phyloP scores from a whole-genome alignment of 92 coral and sea anemone species.

The Galaxea fascicularis region DNA sequence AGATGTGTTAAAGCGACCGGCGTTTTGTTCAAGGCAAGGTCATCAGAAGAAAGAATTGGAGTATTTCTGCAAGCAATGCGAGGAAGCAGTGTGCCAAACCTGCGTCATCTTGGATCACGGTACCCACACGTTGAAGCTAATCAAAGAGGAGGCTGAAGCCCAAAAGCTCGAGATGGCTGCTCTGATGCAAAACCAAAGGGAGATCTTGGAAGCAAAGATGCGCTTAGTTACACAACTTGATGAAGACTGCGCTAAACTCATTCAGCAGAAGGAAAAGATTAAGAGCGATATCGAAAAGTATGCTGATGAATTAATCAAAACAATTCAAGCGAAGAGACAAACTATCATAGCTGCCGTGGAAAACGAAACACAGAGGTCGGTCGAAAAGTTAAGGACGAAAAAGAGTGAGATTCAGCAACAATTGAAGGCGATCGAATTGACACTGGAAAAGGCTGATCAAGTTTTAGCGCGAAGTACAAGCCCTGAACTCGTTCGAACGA shows the following conservation, averaged over 20 bases:
- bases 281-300: not conserved
- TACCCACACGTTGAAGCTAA: conserved; percentile 15
- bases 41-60: conserved; percentile 39
- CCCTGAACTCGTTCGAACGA: not conserved
- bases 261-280: not conserved
- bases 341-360: not conserved
- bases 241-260: not conserved
- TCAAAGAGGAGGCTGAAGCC: conserved; percentile 34
- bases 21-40: not conserved
- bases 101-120: conserved; percentile 18
- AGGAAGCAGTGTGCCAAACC: conserved; percentile 13
- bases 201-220: not conserved
- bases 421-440: not conserved
- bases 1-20: conserved; percentile 35
- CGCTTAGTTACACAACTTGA: not conserved
- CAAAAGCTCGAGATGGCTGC: conserved; percentile 1
- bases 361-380: not conserved
- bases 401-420: not conserved
- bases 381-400: not conserved
- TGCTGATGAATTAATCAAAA: not conserved
- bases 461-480: not conserved
- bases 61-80: conserved; percentile 41
- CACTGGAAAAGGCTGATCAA: not conserved
- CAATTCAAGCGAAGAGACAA: not conserved
- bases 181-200: not conserved